Evolutionary conservation across 2,797 vertebrate genomes (phyloP).

Genomic region (Microctenopoma steveboyesi): DNA sequence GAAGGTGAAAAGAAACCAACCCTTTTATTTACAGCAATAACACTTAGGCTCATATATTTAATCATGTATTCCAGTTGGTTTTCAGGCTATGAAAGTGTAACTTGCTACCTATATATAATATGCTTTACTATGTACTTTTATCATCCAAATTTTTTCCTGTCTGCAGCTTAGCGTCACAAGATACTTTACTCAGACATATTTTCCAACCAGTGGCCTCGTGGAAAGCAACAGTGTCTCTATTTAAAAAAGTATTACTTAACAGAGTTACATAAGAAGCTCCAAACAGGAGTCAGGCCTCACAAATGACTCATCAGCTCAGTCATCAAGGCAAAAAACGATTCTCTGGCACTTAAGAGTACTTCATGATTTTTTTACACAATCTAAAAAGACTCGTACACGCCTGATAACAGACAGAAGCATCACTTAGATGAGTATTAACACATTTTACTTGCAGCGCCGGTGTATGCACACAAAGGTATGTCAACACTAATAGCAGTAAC

Average conservation of each 20-base stretch:
- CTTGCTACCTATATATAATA: neutral
- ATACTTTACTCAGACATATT: slow-evolving; percentile 54
- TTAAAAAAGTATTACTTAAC: slow-evolving; percentile 84
- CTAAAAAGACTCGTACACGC: slow-evolving; percentile 58
- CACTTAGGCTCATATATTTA: too few species aligned
- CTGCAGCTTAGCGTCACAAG: slow-evolving; percentile 21
- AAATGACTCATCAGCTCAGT: slow-evolving; percentile 77
- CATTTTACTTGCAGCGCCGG: slow-evolving; percentile 39
- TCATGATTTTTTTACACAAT: slow-evolving; percentile 61
- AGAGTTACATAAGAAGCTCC: slow-evolving; percentile 77
- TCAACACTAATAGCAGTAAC: slow-evolving; percentile 23
- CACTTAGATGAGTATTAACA: slow-evolving; percentile 62
- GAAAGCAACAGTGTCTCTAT: slow-evolving; percentile 71
- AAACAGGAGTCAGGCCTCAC: slow-evolving; percentile 64
- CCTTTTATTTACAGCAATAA: too few species aligned
- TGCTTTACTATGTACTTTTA: neutral
- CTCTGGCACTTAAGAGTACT: slow-evolving; percentile 59
- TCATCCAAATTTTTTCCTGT: slow-evolving; percentile 7
- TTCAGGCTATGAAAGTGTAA: too few species aligned
- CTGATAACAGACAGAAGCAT: slow-evolving; percentile 64
- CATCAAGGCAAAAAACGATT: slow-evolving; percentile 65
- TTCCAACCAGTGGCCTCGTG: slow-evolving; percentile 51
- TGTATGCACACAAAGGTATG: slow-evolving; percentile 24
- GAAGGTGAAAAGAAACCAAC: neutral
- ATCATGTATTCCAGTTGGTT: too few species aligned